Conservation (phyloP, 2,113 vertebrate genomes). For the Ophiodon elongatus region DNA sequence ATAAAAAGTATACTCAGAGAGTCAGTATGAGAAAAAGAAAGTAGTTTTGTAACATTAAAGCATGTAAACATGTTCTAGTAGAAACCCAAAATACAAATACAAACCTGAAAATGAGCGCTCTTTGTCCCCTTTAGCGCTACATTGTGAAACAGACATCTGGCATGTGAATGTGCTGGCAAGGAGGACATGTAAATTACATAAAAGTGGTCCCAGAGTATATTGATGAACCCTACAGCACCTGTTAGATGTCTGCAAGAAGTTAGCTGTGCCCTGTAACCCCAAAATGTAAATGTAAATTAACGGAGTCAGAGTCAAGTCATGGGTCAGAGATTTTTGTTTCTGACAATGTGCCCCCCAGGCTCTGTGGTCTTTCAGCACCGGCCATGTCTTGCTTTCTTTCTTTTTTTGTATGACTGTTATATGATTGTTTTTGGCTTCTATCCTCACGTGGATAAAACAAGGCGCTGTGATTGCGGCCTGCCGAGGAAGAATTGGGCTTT, state of each 20-base stretch:
- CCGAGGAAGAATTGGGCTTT: background rate
- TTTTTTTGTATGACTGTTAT: constrained; percentile 34
- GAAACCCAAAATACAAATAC: background rate
- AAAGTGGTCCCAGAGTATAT: background rate
- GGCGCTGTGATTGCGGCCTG: background rate
- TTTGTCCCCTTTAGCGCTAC: too few species aligned
- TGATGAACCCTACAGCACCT: background rate
- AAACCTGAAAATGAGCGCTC: too few species aligned
- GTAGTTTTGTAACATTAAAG: background rate
- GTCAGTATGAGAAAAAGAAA: too few species aligned
- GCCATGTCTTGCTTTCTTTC: background rate
- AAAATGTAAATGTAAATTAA: constrained; percentile 13
- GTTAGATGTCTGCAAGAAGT: background rate
- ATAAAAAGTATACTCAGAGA: too few species aligned
- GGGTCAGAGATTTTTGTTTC: constrained; percentile 8
- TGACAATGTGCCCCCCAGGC: constrained; percentile 1
- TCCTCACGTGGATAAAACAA: constrained; percentile 26
- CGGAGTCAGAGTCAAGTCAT: background rate
- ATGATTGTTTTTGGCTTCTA: constrained; percentile 18
- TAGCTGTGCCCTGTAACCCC: background rate
- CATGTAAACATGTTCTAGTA: background rate
- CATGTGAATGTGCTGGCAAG: background rate
- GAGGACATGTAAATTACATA: background rate
- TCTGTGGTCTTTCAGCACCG: background rate
- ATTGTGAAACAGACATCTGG: background rate